Conservation (phyloP, 2,888 invertebrate species). For the Periphyllus acericola region DNA sequence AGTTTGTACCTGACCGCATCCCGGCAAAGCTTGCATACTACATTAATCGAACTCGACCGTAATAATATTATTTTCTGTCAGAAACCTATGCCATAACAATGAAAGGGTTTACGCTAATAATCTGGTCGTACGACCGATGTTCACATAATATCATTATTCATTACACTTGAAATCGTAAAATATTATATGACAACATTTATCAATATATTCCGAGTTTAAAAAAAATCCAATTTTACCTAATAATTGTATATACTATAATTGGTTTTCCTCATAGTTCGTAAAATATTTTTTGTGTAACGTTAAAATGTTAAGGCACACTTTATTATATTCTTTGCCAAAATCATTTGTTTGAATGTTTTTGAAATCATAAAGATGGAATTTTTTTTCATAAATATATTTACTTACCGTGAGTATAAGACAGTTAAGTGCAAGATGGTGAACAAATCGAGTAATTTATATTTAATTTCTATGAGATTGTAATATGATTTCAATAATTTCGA, state of each 20-base stretch:
- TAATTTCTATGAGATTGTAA: not conserved
- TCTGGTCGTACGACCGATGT: not conserved
- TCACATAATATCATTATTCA: not conserved
- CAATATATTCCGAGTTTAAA: not conserved
- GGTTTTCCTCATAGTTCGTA: not conserved
- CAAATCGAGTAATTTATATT: constrained; percentile 11
- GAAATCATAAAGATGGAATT: not conserved
- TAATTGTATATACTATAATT: not conserved
- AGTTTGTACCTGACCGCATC: not conserved
- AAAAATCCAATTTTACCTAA: not conserved
- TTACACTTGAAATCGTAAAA: not conserved
- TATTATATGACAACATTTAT: not conserved
- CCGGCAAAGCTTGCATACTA: not conserved
- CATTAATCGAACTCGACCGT: not conserved
- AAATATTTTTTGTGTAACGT: not conserved
- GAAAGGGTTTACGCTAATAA: not conserved
- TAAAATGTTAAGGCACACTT: not conserved
- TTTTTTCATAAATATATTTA: not conserved
- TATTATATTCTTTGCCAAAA: not conserved
- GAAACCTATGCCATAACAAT: not conserved
- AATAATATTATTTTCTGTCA: not conserved
- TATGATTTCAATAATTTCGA: not conserved
- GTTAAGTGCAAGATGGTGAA: not conserved
- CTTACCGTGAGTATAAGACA: no score
- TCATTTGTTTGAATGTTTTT: not conserved